Conservation (phyloP, 2,797 vertebrate species). For the Oreortyx pictus region DNA sequence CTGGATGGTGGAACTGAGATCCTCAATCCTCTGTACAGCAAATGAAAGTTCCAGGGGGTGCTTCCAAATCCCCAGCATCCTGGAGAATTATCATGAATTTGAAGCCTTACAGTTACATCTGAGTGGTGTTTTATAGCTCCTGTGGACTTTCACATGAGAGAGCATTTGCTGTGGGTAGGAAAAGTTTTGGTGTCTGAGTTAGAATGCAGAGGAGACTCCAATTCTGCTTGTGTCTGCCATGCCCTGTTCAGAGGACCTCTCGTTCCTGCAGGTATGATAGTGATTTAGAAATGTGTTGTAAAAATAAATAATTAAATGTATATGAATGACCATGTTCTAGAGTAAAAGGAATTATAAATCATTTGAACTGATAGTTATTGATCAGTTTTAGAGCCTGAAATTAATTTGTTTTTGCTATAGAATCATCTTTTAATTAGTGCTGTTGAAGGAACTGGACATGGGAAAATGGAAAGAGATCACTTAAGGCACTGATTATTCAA, state of each 20-base stretch:
- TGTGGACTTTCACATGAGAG: background rate
- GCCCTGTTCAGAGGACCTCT: background rate
- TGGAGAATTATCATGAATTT: background rate
- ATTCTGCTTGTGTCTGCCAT: background rate
- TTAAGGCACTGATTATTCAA: background rate
- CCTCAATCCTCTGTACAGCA: background rate
- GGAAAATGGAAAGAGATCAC: background rate
- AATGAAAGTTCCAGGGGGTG: background rate
- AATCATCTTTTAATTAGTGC: background rate
- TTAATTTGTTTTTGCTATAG: background rate
- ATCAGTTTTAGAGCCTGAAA: background rate
- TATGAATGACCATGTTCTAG: background rate
- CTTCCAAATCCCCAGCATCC: background rate
- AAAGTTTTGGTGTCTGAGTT: background rate
- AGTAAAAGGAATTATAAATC: background rate
- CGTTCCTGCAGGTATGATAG: rapidly evolving
- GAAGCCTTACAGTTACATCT: background rate
- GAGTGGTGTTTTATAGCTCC: background rate
- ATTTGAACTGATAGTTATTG: background rate
- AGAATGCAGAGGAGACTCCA: background rate
- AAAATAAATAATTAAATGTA: background rate
- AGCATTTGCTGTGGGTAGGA: background rate
- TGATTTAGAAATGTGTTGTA: background rate
- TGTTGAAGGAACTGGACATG: background rate
- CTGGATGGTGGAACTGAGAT: background rate